Evolutionary conservation across 2,888 invertebrate species (phyloP).

Genomic region (Pammene fasciana): DNA sequence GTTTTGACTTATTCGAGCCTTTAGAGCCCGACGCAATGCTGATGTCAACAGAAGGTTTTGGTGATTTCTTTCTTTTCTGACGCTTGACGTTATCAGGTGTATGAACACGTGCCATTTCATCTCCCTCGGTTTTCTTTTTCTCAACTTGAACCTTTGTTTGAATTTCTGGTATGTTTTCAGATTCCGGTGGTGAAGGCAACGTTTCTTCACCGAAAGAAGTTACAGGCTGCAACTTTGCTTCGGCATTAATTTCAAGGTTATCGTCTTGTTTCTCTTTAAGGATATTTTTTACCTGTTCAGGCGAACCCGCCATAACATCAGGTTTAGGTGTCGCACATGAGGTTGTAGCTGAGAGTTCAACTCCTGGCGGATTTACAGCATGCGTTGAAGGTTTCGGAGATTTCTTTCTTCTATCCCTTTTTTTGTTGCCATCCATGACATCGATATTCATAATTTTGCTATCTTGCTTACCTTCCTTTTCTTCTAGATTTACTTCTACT

Average conservation of each 20-base stretch:
- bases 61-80: slow-evolving; percentile 32
- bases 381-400: slow-evolving; percentile 42
- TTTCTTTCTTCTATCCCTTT: slow-evolving; percentile 44
- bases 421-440: slow-evolving; percentile 17
- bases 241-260: background rate
- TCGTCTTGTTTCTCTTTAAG: background rate
- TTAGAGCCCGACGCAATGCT: slow-evolving; percentile 10
- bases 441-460: background rate
- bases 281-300: background rate
- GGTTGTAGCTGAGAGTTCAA: background rate
- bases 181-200: slow-evolving; percentile 1
- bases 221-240: background rate
- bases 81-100: slow-evolving; percentile 21
- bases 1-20: background rate
- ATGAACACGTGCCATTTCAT: slow-evolving; percentile 30
- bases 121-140: slow-evolving; percentile 48
- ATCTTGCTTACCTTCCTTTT: background rate
- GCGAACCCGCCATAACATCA: background rate
- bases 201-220: background rate
- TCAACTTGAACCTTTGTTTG: slow-evolving; percentile 47
- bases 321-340: background rate
- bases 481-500: slow-evolving; percentile 4
- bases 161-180: slow-evolving; percentile 36
- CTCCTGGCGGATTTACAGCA: background rate
- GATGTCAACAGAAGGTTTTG: slow-evolving; percentile 28